Conservation (phyloP, 2,888 invertebrate genomes). For the Pterobdella sp. region DNA sequence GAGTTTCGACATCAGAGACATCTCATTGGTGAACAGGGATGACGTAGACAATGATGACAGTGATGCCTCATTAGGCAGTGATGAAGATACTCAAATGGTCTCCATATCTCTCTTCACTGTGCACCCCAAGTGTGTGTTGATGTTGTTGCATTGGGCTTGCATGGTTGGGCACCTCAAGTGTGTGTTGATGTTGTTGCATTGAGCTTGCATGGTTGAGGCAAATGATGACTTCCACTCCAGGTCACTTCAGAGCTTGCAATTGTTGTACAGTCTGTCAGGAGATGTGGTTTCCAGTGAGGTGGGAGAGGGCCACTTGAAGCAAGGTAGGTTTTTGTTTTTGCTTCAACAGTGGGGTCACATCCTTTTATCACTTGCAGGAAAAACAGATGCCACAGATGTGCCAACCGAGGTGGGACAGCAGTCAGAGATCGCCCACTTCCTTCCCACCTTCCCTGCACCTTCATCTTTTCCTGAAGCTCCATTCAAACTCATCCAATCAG, state of each 20-base stretch:
- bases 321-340: background rate
- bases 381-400: too few species aligned
- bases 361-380: too few species aligned
- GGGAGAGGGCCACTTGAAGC: background rate
- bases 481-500: background rate
- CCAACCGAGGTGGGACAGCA: too few species aligned
- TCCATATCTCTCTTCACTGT: background rate
- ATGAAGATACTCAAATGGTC: background rate
- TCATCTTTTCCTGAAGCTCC: conserved; percentile 17
- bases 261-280: background rate
- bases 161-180: background rate
- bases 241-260: background rate
- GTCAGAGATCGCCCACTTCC: conserved; percentile 3
- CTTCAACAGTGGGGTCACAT: too few species aligned
- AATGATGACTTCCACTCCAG: background rate
- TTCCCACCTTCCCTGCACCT: background rate
- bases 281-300: background rate
- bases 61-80: background rate
- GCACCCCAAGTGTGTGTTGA: background rate
- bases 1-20: conserved; percentile 75
- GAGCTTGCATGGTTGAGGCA: background rate
- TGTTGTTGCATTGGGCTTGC: background rate
- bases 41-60: conserved; percentile 13
- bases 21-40: background rate
- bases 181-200: background rate